A percentile compares a stretch with the other conserved stretches of the same genome.
These are phyloP conservation scores for Lepetodrilus schrolli DNA, from an alignment of 2,888 invertebrate genomes.

Conservation along the genomic window DNA sequence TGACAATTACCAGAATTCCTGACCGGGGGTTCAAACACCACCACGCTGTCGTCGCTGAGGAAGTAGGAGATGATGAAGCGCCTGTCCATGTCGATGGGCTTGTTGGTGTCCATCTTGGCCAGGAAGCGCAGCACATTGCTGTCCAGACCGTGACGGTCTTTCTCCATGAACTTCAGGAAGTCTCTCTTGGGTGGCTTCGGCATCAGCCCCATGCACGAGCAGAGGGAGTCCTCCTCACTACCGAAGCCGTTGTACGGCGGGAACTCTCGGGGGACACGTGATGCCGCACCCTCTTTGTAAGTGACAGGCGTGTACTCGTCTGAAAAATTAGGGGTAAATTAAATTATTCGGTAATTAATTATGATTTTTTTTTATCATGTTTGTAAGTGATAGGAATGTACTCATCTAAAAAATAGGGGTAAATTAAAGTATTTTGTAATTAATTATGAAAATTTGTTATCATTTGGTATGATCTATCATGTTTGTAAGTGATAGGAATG, in stretches of 20 bases:
- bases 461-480: too few relatives aligned
- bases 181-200: constrained; percentile 86
- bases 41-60: constrained; percentile 75
- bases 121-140: constrained; percentile 87
- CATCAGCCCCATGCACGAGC: constrained; percentile 87
- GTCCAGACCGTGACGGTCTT: constrained; percentile 84
- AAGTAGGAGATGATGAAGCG: constrained; percentile 75
- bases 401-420: too few relatives aligned
- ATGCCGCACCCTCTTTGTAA: constrained; percentile 58
- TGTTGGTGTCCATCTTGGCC: constrained; percentile 84
- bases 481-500: too few relatives aligned
- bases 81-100: constrained; percentile 75
- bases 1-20: constrained; percentile 73
- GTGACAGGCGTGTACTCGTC: constrained; percentile 80
- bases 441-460: too few relatives aligned
- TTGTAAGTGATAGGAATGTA: too few relatives aligned
- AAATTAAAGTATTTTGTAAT: too few relatives aligned
- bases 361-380: too few relatives aligned
- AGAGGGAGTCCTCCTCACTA: constrained; percentile 90
- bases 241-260: constrained; percentile 96
- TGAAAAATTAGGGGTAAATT: too few relatives aligned
- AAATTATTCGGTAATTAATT: too few relatives aligned
- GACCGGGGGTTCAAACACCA: constrained; percentile 74
- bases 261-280: constrained; percentile 68
- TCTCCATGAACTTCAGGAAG: constrained; percentile 86